Evolutionary conservation across 2,113 vertebrate genomes (phyloP).

Genomic region (Seriola dumerili): DNA sequence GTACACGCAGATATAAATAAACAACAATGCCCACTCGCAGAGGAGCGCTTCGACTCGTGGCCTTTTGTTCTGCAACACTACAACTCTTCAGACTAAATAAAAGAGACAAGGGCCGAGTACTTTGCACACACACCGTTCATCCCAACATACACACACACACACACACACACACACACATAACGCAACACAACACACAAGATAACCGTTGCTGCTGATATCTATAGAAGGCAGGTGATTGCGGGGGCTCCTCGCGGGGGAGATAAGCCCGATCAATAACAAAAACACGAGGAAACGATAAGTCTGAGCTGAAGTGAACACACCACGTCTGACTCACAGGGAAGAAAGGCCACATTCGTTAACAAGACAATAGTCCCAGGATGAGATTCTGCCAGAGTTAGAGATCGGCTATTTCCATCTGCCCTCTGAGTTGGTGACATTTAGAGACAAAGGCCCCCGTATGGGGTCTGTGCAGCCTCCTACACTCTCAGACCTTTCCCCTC

Average conservation of each 20-base stretch:
- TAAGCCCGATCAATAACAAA: slow-evolving; percentile 67
- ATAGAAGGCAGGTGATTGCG: slow-evolving; percentile 34
- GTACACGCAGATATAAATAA: slow-evolving; percentile 60
- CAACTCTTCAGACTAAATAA: slow-evolving; percentile 69
- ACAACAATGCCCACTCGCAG: slow-evolving; percentile 66
- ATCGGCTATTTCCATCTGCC: slow-evolving; percentile 38
- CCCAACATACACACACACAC: slow-evolving; percentile 1
- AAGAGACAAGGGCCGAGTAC: slow-evolving; percentile 44
- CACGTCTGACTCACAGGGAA: slow-evolving; percentile 5
- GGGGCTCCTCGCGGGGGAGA: slow-evolving; percentile 40
- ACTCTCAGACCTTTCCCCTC: slow-evolving; percentile 61
- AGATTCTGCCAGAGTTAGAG: slow-evolving; percentile 27
- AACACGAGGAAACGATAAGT: slow-evolving; percentile 53
- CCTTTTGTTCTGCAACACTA: slow-evolving; percentile 67
- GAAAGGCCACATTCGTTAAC: slow-evolving; percentile 25
- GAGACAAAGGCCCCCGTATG: slow-evolving; percentile 69
- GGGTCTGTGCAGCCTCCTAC: slow-evolving; percentile 48
- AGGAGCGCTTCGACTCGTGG: slow-evolving; percentile 63
- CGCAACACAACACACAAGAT: background rate
- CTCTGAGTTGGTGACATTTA: slow-evolving; percentile 65
- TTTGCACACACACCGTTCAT: slow-evolving; percentile 10
- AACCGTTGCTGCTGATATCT: slow-evolving; percentile 41
- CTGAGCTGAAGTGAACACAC: slow-evolving; percentile 24
- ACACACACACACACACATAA: background rate
- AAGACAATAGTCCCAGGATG: slow-evolving; percentile 50